Evolutionary conservation across 2,888 invertebrate genomes (phyloP), one percentile per base, ranked within the genome.

Genomic region (Tethea ocularis): DNA sequence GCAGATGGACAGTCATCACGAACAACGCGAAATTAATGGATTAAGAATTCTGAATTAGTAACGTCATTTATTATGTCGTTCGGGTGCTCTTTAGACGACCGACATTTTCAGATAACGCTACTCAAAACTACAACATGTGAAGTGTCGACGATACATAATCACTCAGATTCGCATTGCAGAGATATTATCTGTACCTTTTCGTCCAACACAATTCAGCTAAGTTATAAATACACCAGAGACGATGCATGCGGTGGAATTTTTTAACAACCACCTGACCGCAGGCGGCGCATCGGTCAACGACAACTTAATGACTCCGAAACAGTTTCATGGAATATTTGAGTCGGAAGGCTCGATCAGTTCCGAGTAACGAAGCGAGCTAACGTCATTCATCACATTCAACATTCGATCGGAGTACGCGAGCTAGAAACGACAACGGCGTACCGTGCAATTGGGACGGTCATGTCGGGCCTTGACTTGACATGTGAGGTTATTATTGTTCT

Each of bases 401-500:
- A 20, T 46, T 20, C 17, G 41, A 20, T 46, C 38, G n/a, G 15
- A 36, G 36, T 36, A 36, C 36, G 15, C n/a, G 38, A 38, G 17
- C 41, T 46, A 20, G 0, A 20, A 2, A 46, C 17, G 52, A n/a
- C 52, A n/a, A 11, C 58, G 51, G 53, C 46, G 22, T 29, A 52
- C 53, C 52, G 56, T 74, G 77, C 75, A 74, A 78, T 74, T 76
- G 72, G 75, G 74, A 69, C 74, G 67, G 67, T 71, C 72, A 70
- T 69, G 76, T 68, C 67, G 71, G 75, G 75, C 77, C 78, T 78
- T 80, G 82, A 82, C 78, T 81, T 78, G 78, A 76, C 75, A 74
- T 61, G 75, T 69, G 71, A 69, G 79, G 80, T 81, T 83, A 84
- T 83, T 80, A 84, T 82, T 82, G 81, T 83, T 79, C 80, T 75